Base-by-base conservation (phyloP, 2,113 vertebrate species). In the Heliornis fulica region DNA sequence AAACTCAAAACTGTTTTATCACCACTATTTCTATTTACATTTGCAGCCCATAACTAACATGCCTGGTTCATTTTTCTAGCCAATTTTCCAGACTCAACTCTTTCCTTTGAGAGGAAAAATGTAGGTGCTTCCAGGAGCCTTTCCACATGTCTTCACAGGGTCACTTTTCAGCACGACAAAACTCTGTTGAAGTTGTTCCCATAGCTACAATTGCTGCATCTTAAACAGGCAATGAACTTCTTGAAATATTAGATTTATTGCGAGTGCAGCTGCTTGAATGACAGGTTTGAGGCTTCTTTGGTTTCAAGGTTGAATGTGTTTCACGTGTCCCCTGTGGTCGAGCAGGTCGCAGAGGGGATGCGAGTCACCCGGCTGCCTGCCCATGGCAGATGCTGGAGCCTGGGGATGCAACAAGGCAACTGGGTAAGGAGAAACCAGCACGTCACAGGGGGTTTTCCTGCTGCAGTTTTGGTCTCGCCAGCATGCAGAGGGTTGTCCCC, bases 201-300 rank as follows among this genome's bases (percentile, higher is more conserved):
- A 68, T 87, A 88, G 85, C 85, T 68, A 61, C 87, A 70, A 70
- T 63, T 19, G 0, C 66, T 64, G 71, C 76, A 43, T 93, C 68
- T 94, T 66, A 82, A 87, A 91, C 94, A 93, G 78, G 64, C 85
- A 4, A 61, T 26, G 61, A 61, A 92, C 78, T 91, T 89, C 81
- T 85, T 95, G 87, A 96, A 92, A 93, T 60, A 68, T 74, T 85
- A 88, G 96, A 98, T 97, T 98, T 97, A 98, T 95, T 97, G 96
- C 91, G 82, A 8, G 20, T 43, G 76, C 98, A 98, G 98, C 97
- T 98, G 98, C 88, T 97, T 94, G 87, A 82, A 96, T 91, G 95
- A 97, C 97, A 97, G 97, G 95, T 96, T 97, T 85, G 89, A 70
- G 50, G 43, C 83, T 96, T 92, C 97, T 98, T 97, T 89, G 71